Evolutionary conservation across 2,888 invertebrate species (phyloP).

Genomic region (Creontiades dilutus): DNA sequence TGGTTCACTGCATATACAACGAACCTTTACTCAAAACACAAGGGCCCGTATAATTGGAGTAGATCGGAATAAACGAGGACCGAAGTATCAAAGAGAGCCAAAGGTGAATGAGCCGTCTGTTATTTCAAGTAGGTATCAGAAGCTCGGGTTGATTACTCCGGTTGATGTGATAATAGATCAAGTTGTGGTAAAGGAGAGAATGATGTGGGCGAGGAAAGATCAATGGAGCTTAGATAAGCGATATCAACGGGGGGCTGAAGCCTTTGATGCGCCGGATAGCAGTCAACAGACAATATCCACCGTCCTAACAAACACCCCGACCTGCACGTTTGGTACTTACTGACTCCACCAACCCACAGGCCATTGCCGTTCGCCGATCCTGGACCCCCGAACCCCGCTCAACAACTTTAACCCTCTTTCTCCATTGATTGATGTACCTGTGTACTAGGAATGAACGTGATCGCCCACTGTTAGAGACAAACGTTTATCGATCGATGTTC

Average conservation of each 20-base stretch:
- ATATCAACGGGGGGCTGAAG: neutral
- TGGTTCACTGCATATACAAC: too few species aligned
- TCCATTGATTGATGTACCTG: constrained; percentile 19
- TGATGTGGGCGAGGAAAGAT: neutral
- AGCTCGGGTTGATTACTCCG: too few species aligned
- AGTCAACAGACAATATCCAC: neutral
- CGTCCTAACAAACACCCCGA: neutral
- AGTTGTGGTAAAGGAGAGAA: neutral
- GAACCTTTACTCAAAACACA: too few species aligned
- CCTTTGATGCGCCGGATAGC: neutral
- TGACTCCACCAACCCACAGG: neutral
- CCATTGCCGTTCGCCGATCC: neutral
- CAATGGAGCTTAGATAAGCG: neutral
- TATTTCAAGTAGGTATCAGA: too few species aligned
- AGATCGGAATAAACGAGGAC: too few species aligned
- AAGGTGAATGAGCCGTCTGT: too few species aligned
- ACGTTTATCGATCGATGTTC: neutral
- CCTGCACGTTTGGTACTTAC: neutral
- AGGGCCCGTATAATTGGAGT: too few species aligned
- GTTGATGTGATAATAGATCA: too few species aligned
- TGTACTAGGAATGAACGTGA: constrained; percentile 2
- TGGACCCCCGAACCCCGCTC: neutral
- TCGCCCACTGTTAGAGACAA: neutral
- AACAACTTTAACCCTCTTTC: neutral
- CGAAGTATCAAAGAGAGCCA: too few species aligned